Base-by-base conservation (phyloP, 2,888 invertebrate species). In the Yponomeuta sedellus region DNA sequence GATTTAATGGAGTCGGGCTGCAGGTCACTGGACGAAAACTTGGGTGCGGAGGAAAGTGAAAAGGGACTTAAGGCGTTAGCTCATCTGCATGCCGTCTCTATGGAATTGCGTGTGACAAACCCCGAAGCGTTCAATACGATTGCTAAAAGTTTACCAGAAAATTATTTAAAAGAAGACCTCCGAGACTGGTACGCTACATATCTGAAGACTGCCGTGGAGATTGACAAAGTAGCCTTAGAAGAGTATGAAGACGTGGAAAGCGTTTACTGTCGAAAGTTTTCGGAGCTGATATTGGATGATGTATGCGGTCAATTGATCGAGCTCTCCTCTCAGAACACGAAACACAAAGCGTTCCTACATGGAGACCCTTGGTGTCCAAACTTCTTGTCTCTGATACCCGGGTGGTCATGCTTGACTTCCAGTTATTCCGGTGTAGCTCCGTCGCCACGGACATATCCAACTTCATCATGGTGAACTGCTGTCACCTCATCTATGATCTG, bases 61-160 rank as follows among this genome's bases (percentile, higher is more conserved):
- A 66, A 70, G 22, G 75, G 72, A 11, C 70, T 85, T 4, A 78
- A 75, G 66, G 70, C 74, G 0, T 69, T 84, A n/a, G 82, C 82
- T 6, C 85, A 85, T 71, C 71, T 83, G 10, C 84, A 85, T 58
- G 79, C 84, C 1, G 77, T 80, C 0, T 84, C 84, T 0, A 73
- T 84, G 19, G 79, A 75, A 44, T 66, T 85, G 22, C 72, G 75
- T 66, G 62, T 75, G 12, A 78, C 76, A 66, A 72, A 73, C 34
- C 79, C 82, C 3, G 70, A 74, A 40, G 68, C 72, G 0, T 84
- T 84, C 70, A 67, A 56, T 0, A 71, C 73, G 66, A 70, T 81
- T 39, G 72, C 75, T 8, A 72, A 69, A 44, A 68, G 71, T 5
- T 64, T 82, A 12, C 70, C 75, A 2, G 82, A 83, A 70, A 40